These are phyloP conservation scores for Daubentonia madagascariensis DNA, from an alignment of 2,113 vertebrate genomes.

Conservation along the genomic window DNA sequence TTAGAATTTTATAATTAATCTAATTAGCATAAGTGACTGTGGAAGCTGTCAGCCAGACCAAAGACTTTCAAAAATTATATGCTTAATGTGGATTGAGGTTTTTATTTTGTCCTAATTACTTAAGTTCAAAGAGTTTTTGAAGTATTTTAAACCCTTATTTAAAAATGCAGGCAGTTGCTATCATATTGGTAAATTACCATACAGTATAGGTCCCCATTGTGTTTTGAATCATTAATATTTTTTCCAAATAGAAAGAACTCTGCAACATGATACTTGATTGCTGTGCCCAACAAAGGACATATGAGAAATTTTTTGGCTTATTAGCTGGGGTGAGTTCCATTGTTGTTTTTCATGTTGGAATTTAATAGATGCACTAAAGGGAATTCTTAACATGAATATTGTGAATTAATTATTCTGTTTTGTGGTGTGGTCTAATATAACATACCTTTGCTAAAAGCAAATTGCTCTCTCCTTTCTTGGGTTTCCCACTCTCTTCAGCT, in stretches of 20 bases:
- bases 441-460: neutral
- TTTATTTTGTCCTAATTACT: constrained; percentile 25
- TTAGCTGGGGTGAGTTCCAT: constrained; percentile 93
- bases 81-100: neutral
- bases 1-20: constrained; percentile 49
- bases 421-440: neutral
- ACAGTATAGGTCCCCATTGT: constrained; percentile 57
- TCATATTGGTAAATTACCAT: neutral
- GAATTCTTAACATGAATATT: constrained; percentile 9
- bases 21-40: constrained; percentile 41
- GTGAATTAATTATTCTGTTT: constrained; percentile 20
- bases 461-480: neutral
- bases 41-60: neutral
- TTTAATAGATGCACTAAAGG: constrained; percentile 22
- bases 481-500: neutral
- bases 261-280: constrained; percentile 99
- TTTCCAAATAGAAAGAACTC: constrained; percentile 92
- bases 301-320: constrained; percentile 98
- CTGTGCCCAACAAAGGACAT: constrained; percentile 98
- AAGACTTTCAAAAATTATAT: constrained; percentile 17
- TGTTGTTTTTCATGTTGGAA: constrained; percentile 25
- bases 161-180: neutral
- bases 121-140: constrained; percentile 3
- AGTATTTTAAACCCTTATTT: constrained; percentile 43
- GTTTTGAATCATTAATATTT: constrained; percentile 52